A percentile compares a stretch with the other conserved stretches of the same genome.
These are phyloP conservation scores for Gephyroberyx darwinii DNA, from an alignment of 2,797 vertebrate genomes.

Conservation along the genomic window DNA sequence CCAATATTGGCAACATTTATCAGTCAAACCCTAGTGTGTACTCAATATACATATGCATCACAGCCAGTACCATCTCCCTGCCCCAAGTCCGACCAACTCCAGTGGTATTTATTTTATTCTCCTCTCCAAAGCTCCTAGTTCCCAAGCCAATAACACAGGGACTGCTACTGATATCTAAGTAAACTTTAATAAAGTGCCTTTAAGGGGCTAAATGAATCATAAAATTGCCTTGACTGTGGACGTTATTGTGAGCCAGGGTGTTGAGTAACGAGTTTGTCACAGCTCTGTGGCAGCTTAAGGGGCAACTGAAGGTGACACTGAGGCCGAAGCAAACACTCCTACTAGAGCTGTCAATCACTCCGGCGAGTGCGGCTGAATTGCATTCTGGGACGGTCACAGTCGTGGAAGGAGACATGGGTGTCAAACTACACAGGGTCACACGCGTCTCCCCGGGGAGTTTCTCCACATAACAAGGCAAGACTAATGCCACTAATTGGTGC, in stretches of 20 bases:
- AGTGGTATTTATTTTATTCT: not conserved
- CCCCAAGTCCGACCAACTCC: not conserved
- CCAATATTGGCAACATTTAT: too few relatives aligned
- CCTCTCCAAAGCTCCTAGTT: constrained; percentile 10
- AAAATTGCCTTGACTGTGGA: constrained; percentile 44
- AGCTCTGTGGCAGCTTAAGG: constrained; percentile 29
- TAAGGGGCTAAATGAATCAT: constrained; percentile 54
- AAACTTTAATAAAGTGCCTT: constrained; percentile 54
- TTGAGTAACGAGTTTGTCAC: constrained; percentile 31
- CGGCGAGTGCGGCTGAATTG: constrained; percentile 17
- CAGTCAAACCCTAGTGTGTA: not conserved
- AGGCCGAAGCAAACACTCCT: constrained; percentile 28
- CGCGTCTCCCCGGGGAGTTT: constrained; percentile 17
- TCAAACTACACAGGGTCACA: constrained; percentile 8
- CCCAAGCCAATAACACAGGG: constrained; percentile 34
- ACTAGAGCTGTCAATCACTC: constrained; percentile 42
- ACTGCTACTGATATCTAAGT: constrained; percentile 54
- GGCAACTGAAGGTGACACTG: constrained; percentile 50
- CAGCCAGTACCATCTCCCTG: not conserved
- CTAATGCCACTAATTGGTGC: constrained; percentile 41
- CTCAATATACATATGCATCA: not conserved
- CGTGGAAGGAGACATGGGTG: constrained; percentile 1
- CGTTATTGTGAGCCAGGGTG: constrained; percentile 17
- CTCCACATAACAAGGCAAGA: constrained; percentile 40
- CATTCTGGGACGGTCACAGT: constrained; percentile 38